These are phyloP conservation scores for Cherax destructor DNA, from an alignment of 1,140 invertebrate species.

Conservation along the genomic window DNA sequence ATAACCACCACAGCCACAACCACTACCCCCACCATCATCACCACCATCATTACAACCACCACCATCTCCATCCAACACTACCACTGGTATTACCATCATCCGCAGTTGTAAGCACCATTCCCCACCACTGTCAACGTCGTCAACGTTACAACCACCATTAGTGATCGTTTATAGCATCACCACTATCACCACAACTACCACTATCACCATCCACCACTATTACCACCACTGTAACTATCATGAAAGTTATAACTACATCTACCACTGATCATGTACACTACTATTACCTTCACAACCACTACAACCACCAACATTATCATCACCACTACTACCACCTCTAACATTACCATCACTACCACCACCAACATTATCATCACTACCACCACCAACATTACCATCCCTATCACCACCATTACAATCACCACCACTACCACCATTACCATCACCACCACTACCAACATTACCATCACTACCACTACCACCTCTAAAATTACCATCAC, in stretches of 20 bases:
- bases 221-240: background rate
- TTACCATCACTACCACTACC: background rate
- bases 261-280: background rate
- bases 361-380: background rate
- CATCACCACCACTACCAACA: background rate
- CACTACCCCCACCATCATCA: background rate
- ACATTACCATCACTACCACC: background rate
- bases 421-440: background rate
- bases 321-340: background rate
- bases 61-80: background rate
- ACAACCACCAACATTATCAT: background rate
- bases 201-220: background rate
- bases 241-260: background rate
- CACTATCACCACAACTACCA: constrained; percentile 7
- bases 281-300: background rate
- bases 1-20: background rate
- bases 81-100: background rate
- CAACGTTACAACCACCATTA: background rate
- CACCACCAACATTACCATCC: background rate
- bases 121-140: background rate
- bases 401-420: background rate
- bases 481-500: background rate
- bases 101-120: background rate
- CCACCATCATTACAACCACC: background rate
- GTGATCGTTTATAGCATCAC: background rate